A percentile compares a stretch with the other conserved stretches of the same genome.
phyloP scores from a whole-genome alignment of 2,113 vertebrate genomes.

The Aleadryas rufinucha region DNA sequence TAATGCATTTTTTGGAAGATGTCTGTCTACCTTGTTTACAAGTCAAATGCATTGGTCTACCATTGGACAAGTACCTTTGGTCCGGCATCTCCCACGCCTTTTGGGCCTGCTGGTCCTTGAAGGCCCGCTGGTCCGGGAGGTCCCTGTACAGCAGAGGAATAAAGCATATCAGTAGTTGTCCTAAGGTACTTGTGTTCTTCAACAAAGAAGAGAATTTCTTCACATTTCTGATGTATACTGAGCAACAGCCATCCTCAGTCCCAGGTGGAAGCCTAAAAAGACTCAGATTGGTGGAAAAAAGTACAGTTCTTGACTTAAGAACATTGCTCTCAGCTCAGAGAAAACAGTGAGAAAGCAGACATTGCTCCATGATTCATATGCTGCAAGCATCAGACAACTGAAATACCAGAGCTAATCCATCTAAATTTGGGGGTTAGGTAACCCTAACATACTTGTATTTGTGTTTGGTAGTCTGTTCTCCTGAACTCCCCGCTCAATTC shows the following conservation, averaged over 20 bases:
- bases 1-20: neutral
- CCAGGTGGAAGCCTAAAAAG: neutral
- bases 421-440: neutral
- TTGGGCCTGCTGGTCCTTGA: constrained; percentile 77
- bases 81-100: constrained; percentile 78
- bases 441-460: neutral
- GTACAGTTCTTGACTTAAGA: neutral
- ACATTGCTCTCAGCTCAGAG: neutral
- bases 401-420: neutral
- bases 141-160: constrained; percentile 67
- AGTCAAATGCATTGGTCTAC: neutral
- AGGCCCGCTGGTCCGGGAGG: constrained; percentile 74
- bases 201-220: neutral
- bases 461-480: neutral
- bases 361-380: neutral
- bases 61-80: constrained; percentile 70
- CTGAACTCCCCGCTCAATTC: fast-evolving
- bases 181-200: neutral
- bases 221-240: neutral
- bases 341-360: neutral
- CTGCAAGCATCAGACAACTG: neutral
- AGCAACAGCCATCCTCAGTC: neutral
- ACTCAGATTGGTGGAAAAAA: neutral
- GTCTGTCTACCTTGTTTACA: neutral
- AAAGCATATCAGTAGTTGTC: neutral